Conservation (phyloP, 2,888 invertebrate genomes). For the Drosophila eohydei region DNA sequence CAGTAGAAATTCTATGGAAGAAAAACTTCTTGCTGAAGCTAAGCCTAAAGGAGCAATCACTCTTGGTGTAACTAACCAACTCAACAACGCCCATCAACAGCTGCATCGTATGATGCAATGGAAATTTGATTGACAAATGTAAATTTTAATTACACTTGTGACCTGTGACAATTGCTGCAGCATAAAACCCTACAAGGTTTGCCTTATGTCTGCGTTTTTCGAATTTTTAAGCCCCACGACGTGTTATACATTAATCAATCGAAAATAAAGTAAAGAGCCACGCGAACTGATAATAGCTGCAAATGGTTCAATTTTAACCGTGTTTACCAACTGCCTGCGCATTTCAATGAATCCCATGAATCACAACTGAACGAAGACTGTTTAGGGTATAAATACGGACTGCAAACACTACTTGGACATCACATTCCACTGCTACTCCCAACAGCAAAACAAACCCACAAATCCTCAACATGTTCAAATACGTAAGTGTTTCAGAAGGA, state of each 20-base stretch:
- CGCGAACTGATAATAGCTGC: constrained; percentile 11
- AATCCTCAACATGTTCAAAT: constrained; percentile 69
- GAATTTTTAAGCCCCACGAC: constrained; percentile 19
- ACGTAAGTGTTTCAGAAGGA: constrained; percentile 45
- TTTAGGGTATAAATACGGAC: constrained; percentile 55
- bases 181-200: not conserved
- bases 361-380: constrained; percentile 28
- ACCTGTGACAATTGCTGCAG: constrained; percentile 6
- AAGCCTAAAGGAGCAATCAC: constrained; percentile 26
- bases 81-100: constrained; percentile 46
- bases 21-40: constrained; percentile 37
- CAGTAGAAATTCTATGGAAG: constrained; percentile 9
- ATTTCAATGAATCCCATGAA: constrained; percentile 44
- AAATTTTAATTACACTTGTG: not conserved
- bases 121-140: constrained; percentile 21
- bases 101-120: constrained; percentile 26
- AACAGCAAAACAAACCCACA: not conserved
- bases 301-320: constrained; percentile 25
- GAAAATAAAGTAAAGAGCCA: constrained; percentile 9
- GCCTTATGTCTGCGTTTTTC: constrained; percentile 17
- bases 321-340: constrained; percentile 13
- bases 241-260: constrained; percentile 39
- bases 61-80: constrained; percentile 31
- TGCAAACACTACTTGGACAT: constrained; percentile 27
- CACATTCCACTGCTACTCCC: constrained; percentile 40